Percentiles rank a stretch among this genome's conserved stretches.
phyloP scores from a whole-genome alignment of 2,113 vertebrate species.

The Bungarus multicinctus region DNA sequence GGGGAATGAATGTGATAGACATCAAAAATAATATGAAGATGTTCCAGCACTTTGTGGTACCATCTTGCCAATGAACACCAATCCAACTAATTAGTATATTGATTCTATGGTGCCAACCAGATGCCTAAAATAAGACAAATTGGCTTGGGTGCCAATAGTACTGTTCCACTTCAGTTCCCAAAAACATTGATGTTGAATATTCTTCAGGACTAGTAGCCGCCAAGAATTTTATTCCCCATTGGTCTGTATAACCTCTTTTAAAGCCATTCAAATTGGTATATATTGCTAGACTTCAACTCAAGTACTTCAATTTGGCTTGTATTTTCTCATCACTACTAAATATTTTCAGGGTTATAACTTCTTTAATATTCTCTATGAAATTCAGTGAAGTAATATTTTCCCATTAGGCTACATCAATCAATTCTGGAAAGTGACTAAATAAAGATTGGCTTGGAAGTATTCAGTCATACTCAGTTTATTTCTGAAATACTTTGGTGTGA shows the following conservation, averaged over 20 bases:
- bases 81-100: neutral
- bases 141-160: neutral
- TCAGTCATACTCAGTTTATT: neutral
- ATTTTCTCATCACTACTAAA: neutral
- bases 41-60: neutral
- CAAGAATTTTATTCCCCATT: neutral
- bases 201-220: neutral
- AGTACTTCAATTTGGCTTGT: neutral
- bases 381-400: neutral
- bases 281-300: neutral
- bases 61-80: neutral
- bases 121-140: neutral
- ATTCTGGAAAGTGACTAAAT: neutral
- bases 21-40: neutral
- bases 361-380: neutral
- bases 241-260: neutral
- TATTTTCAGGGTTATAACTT: neutral
- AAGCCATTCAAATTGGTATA: neutral
- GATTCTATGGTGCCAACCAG: neutral
- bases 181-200: neutral
- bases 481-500: neutral
- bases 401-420: neutral
- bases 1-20: neutral
- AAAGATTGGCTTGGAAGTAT: neutral
- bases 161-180: neutral